Conservation (phyloP, 2,888 invertebrate species). For the Cerastis leucographa region DNA sequence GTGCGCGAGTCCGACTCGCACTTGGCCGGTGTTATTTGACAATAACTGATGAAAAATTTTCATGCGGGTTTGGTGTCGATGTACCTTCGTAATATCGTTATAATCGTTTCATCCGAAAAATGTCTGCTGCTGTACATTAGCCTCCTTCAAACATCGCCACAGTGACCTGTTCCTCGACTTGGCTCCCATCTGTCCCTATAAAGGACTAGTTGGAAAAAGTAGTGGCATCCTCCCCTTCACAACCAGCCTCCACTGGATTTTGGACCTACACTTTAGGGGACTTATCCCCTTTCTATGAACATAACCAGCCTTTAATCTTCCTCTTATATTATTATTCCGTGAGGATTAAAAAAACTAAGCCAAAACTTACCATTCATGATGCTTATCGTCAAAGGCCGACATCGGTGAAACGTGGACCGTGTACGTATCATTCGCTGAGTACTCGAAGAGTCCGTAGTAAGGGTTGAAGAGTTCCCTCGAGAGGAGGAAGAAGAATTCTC, state of each 20-base stretch:
- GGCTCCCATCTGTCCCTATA: neutral
- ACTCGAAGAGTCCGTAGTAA: slow-evolving; percentile 99
- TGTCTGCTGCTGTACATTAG: neutral
- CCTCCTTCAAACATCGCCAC: neutral
- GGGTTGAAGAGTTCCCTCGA: slow-evolving; percentile 99
- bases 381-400: slow-evolving; percentile 99
- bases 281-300: neutral
- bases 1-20: no score
- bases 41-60: no score
- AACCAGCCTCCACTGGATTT: neutral
- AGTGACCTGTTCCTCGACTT: neutral
- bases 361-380: slow-evolving; percentile 96
- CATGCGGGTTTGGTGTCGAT: no score
- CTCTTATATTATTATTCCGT: neutral
- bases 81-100: no score
- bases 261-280: neutral
- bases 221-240: neutral
- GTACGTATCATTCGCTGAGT: slow-evolving; percentile 99
- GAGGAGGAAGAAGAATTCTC: slow-evolving; percentile 99
- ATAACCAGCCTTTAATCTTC: neutral
- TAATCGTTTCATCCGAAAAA: neutral
- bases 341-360: neutral
- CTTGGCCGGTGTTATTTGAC: no score
- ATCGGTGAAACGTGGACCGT: slow-evolving; percentile 98
- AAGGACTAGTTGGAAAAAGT: neutral